Evolutionary conservation across 2,113 vertebrate genomes (phyloP), one percentile per base, ranked within the genome.

Genomic region (Alligator sinensis): DNA sequence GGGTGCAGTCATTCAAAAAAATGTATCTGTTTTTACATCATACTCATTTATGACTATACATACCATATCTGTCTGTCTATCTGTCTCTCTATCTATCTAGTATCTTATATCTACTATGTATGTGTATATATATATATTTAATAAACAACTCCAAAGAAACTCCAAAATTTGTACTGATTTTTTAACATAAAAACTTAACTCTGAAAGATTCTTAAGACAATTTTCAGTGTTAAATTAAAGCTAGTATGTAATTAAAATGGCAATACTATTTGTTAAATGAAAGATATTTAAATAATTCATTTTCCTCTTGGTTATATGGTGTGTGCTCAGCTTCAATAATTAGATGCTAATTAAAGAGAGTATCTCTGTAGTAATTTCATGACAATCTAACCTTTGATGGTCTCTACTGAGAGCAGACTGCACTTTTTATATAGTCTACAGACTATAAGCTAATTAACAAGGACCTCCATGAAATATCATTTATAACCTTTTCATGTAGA

Each of bases 371-470:
- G 92, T 3, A 38, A 95, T 95, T 95, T 93, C 66, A 91, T 93
- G 95, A 62, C 93, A 94, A 88, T 93, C 80, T 95, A 94, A 93
- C 92, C 94, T 95, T 95, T 92, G 90, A 47, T 89, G 64, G 82
- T 87, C 87, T 70, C 90, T 57, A 80, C 90, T 96, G 89, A 34
- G 24, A 82, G 84, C 77, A 85, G 82, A 94, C 87, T 77, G 34
- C n/a, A 86, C 89, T 82, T 89, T 64, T 55, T 76, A 0, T 62
- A 17, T 59, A 62, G 87, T 92, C 87, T 93, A 82, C 78, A 80
- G 89, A 75, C 83, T 84, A 59, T 58, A 57, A 82, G 80, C 77
- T 91, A 89, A 94, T 91, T 89, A 91, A 82, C 86, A 77, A 2
- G 22, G 21, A 3, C 28, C 18, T 8, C 30, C 84, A 11, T 66